These are phyloP conservation scores for Chironomus riparius DNA, from an alignment of 2,888 invertebrate species.

Conservation along the genomic window DNA sequence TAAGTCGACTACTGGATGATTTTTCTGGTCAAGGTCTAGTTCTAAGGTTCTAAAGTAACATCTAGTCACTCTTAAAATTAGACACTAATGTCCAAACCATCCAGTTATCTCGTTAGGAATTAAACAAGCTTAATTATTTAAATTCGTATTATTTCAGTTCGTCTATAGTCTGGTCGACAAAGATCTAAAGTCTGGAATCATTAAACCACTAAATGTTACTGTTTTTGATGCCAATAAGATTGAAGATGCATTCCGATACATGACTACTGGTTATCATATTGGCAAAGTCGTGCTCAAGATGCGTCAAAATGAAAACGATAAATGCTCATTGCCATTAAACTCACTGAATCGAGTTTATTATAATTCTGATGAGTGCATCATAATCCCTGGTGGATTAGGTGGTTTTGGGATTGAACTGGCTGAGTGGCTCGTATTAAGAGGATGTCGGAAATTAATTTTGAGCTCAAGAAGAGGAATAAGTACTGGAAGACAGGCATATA, in stretches of 20 bases:
- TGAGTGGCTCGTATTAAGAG: conserved; percentile 46
- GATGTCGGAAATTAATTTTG: conserved; percentile 67
- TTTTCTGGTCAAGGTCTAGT: too few relatives aligned
- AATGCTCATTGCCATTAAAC: conserved; percentile 34
- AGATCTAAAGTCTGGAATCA: conserved; percentile 56
- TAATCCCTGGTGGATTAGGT: conserved; percentile 74
- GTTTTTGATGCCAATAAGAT: conserved; percentile 56
- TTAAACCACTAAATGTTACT: conserved; percentile 58
- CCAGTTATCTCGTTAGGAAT: too few relatives aligned
- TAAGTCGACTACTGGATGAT: too few relatives aligned
- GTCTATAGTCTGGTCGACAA: conserved; percentile 42
- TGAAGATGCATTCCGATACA: conserved; percentile 60
- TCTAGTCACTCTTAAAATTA: too few relatives aligned
- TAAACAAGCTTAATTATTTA: too few relatives aligned
- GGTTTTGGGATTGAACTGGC: conserved; percentile 81
- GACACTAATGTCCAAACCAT: too few relatives aligned
- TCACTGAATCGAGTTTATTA: conserved; percentile 36
- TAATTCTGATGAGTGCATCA: conserved; percentile 41
- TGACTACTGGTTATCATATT: conserved; percentile 65
- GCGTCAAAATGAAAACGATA: conserved; percentile 33
- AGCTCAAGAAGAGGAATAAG: conserved; percentile 74
- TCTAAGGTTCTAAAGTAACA: too few relatives aligned
- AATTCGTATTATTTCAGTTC: too few relatives aligned
- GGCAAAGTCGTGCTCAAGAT: conserved; percentile 55
- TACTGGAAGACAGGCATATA: conserved; percentile 72